These are phyloP conservation scores for Zophobas atratus DNA, from an alignment of 1,140 invertebrate species.

Conservation along the genomic window DNA sequence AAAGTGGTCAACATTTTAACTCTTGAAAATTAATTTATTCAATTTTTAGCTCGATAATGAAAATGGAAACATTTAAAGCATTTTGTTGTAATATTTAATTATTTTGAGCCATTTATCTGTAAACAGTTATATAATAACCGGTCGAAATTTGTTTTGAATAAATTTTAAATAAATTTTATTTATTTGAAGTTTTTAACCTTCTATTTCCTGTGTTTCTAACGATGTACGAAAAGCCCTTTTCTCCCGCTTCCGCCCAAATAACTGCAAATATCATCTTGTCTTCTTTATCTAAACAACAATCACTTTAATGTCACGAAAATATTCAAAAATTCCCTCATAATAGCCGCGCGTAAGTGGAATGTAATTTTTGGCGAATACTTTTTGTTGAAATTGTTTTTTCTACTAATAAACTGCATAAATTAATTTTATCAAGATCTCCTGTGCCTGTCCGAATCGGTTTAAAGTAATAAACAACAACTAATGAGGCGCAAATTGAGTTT, in stretches of 20 bases:
- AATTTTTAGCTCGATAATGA: too few relatives aligned
- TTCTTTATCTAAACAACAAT: constrained; percentile 15
- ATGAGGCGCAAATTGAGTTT: constrained; percentile 40
- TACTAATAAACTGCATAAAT: constrained; percentile 36
- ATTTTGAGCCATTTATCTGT: too few relatives aligned
- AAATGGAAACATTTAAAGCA: too few relatives aligned
- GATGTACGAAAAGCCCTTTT: too few relatives aligned
- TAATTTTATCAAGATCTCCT: constrained; percentile 35
- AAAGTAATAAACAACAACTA: constrained; percentile 36
- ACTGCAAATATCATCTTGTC: neutral
- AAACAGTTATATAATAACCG: too few relatives aligned
- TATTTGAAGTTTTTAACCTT: too few relatives aligned
- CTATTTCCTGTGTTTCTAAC: too few relatives aligned
- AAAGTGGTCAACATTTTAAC: too few relatives aligned
- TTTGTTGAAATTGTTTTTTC: constrained; percentile 1
- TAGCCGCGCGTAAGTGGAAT: constrained; percentile 26
- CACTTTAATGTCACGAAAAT: constrained; percentile 4
- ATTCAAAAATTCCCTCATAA: constrained; percentile 9
- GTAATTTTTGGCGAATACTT: constrained; percentile 19
- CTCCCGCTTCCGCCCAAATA: neutral
- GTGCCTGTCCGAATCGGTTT: constrained; percentile 23
- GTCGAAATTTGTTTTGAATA: too few relatives aligned
- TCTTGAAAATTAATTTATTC: too few relatives aligned
- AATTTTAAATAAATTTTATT: too few relatives aligned
- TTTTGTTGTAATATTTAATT: too few relatives aligned